Conservation (phyloP, 2,888 invertebrate genomes). For the Lordiphosa fenestrarum region DNA sequence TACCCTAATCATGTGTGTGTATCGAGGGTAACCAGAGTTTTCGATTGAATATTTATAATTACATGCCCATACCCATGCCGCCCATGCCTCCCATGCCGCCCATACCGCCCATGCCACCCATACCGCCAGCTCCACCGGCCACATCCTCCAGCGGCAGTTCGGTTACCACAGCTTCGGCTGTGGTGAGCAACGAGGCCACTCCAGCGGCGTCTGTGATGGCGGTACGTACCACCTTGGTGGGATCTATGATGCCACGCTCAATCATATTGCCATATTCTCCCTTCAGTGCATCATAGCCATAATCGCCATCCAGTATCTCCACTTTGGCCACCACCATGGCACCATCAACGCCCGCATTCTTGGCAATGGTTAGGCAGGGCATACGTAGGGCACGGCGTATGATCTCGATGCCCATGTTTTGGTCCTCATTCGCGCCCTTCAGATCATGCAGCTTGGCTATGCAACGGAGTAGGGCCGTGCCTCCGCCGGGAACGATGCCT, state of each 20-base stretch:
- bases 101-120: slow-evolving; percentile 80
- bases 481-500: slow-evolving; percentile 98
- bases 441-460: slow-evolving; percentile 86
- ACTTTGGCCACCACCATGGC: slow-evolving; percentile 96
- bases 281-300: slow-evolving; percentile 95
- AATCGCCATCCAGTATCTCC: slow-evolving; percentile 87
- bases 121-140: slow-evolving; percentile 85
- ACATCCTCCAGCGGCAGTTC: slow-evolving; percentile 95
- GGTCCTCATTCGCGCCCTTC: slow-evolving; percentile 86
- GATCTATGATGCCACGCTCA: slow-evolving; percentile 96
- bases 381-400: slow-evolving; percentile 91
- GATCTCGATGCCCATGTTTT: slow-evolving; percentile 88
- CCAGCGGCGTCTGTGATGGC: slow-evolving; percentile 97
- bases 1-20: background rate
- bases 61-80: slow-evolving; percentile 53
- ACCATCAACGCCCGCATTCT: slow-evolving; percentile 96
- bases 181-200: slow-evolving; percentile 95
- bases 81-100: slow-evolving; percentile 31
- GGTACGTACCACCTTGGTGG: slow-evolving; percentile 94
- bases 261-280: slow-evolving; percentile 96
- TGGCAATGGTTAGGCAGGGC: slow-evolving; percentile 94
- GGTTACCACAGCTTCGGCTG: slow-evolving; percentile 97
- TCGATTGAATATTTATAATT: slow-evolving; percentile 6
- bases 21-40: background rate
- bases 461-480: slow-evolving; percentile 92